A percentile compares a stretch with the other conserved stretches of the same genome.
phyloP scores from a whole-genome alignment of 1,140 invertebrate genomes.

The Polypedilum pembai region DNA sequence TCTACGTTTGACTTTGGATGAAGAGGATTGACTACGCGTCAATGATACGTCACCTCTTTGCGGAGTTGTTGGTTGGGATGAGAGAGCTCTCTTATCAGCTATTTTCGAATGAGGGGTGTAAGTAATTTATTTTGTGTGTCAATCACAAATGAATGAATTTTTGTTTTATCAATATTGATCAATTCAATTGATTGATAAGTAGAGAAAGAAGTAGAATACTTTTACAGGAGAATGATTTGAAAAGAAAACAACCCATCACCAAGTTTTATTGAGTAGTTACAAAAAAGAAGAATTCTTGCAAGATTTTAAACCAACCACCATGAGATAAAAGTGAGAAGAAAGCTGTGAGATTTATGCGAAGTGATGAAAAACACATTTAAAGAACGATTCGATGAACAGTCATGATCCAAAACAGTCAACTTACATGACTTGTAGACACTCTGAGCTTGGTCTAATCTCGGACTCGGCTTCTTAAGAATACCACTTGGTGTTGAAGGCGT shows the following conservation, averaged over 20 bases:
- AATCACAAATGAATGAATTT: constrained; percentile 1
- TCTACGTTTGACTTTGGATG: constrained; percentile 55
- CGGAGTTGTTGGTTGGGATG: constrained; percentile 28
- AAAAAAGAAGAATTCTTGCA: neutral
- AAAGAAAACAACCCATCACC: neutral
- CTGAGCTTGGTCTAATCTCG: neutral
- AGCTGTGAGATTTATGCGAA: neutral
- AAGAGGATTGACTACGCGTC: constrained; percentile 38
- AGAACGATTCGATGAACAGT: no score
- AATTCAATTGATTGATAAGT: neutral
- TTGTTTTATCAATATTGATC: neutral
- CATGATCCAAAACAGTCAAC: neutral
- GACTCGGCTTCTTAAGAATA: constrained; percentile 22
- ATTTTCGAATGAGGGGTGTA: neutral
- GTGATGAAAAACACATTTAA: no score
- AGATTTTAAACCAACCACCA: neutral
- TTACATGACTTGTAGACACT: constrained; percentile 20
- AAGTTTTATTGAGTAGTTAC: neutral
- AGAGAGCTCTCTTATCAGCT: neutral
- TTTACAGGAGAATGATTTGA: neutral
- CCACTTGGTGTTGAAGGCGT: neutral
- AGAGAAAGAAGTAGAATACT: neutral
- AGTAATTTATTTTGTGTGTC: no score
- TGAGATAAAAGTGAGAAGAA: neutral
- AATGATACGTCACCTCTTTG: constrained; percentile 42